Percentiles rank a stretch among this genome's conserved stretches.
Evolutionary conservation across 1,140 invertebrate genomes (phyloP).

Genomic region (Tribolium madens): DNA sequence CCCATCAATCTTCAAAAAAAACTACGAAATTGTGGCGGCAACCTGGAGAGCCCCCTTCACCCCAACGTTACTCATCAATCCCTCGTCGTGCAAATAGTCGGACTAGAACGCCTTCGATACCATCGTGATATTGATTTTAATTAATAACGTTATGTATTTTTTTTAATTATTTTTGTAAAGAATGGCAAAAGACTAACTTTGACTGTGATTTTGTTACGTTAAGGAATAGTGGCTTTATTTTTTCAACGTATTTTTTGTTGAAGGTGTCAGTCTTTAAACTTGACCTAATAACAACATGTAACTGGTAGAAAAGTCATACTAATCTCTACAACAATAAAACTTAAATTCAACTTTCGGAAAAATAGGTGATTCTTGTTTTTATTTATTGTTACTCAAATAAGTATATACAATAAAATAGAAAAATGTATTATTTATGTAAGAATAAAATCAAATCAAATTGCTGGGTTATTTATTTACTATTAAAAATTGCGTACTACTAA

Average conservation of each 20-base stretch:
- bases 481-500: too few relatives aligned
- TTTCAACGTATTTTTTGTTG: background rate
- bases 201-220: constrained; percentile 31
- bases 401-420: constrained; percentile 14
- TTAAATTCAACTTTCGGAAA: background rate
- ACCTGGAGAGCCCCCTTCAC: constrained; percentile 55
- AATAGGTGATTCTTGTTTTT: constrained; percentile 12
- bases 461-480: too few relatives aligned
- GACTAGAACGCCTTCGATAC: constrained; percentile 49
- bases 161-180: constrained; percentile 37
- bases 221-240: background rate
- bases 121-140: constrained; percentile 50
- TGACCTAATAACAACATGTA: background rate
- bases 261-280: constrained; percentile 6
- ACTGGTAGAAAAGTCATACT: background rate
- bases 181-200: constrained; percentile 26
- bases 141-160: background rate
- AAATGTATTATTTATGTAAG: constrained; percentile 38
- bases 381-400: constrained; percentile 39
- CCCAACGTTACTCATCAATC: constrained; percentile 50
- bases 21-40: constrained; percentile 52
- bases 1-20: constrained; percentile 43
- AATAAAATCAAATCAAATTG: constrained; percentile 18
- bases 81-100: constrained; percentile 52
- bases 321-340: constrained; percentile 7